These are phyloP conservation scores for Lepidurus packardi DNA, from an alignment of 1,140 invertebrate genomes.

Conservation along the genomic window DNA sequence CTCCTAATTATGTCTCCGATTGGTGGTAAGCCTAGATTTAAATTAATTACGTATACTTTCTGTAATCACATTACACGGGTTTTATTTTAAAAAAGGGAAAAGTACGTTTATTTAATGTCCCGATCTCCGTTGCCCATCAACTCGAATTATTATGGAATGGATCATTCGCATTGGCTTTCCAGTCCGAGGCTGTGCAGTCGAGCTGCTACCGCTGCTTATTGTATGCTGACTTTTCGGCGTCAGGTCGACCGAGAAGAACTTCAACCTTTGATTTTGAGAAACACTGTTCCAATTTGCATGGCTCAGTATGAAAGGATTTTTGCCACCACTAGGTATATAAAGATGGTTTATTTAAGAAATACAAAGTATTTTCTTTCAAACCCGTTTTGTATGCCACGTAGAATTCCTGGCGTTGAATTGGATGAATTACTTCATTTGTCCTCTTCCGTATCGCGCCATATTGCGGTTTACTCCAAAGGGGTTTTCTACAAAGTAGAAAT, in stretches of 20 bases:
- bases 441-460: constrained; percentile 45
- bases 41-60: constrained; percentile 6
- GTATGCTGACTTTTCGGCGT: constrained; percentile 47
- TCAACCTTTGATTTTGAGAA: constrained; percentile 46
- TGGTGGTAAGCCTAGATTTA: constrained; percentile 49
- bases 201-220: constrained; percentile 46
- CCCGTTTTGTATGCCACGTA: constrained; percentile 36
- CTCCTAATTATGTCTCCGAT: constrained; percentile 51
- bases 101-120: constrained; percentile 45
- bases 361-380: constrained; percentile 24
- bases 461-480: constrained; percentile 41
- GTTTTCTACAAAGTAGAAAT: constrained; percentile 47
- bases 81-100: constrained; percentile 43
- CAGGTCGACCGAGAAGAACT: constrained; percentile 49
- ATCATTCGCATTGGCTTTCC: constrained; percentile 47
- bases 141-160: constrained; percentile 46
- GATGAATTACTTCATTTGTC: constrained; percentile 46
- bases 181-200: constrained; percentile 45
- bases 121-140: constrained; percentile 44
- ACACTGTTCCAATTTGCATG: constrained; percentile 48
- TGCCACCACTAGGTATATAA: constrained; percentile 43
- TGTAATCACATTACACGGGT: not conserved
- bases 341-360: constrained; percentile 27
- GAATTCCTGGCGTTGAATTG: constrained; percentile 49
- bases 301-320: constrained; percentile 46